A percentile compares a stretch with the other conserved stretches of the same genome.
Evolutionary conservation across 1,140 invertebrate species (phyloP).

Genomic region (Lepidotrigona ventralis): DNA sequence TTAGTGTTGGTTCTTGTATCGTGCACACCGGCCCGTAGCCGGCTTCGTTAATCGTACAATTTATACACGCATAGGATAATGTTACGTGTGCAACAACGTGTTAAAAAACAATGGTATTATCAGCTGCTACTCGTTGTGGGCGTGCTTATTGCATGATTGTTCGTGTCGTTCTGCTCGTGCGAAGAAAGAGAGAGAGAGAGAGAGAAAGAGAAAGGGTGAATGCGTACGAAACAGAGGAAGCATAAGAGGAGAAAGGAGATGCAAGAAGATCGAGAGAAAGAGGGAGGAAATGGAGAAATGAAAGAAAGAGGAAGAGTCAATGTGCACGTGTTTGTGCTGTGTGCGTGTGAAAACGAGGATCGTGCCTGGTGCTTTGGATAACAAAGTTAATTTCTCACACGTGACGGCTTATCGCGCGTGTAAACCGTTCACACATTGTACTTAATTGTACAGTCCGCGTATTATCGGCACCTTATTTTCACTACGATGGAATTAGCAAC

Average conservation of each 20-base stretch:
- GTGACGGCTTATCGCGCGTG: constrained; percentile 13
- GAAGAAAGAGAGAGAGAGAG: not conserved
- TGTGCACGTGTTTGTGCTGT: constrained; percentile 1
- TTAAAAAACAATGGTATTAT: constrained; percentile 61
- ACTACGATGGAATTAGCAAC: constrained; percentile 30
- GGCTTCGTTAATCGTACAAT: constrained; percentile 58
- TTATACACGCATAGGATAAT: constrained; percentile 57
- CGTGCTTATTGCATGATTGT: constrained; percentile 64
- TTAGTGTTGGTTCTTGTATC: constrained; percentile 38
- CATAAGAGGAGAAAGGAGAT: not conserved
- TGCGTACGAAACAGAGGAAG: not conserved
- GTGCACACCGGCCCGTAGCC: constrained; percentile 31
- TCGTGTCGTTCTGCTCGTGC: constrained; percentile 51
- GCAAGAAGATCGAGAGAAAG: not conserved
- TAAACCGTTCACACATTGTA: constrained; percentile 46
- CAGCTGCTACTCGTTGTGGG: constrained; percentile 55
- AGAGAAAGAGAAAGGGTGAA: too few relatives aligned
- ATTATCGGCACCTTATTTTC: constrained; percentile 60
- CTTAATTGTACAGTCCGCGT: constrained; percentile 58
- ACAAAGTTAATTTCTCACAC: constrained; percentile 46
- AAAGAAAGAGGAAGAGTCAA: not conserved
- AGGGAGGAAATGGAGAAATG: not conserved
- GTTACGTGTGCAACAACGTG: constrained; percentile 57
- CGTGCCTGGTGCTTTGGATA: constrained; percentile 53
- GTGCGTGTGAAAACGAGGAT: constrained; percentile 16